A percentile compares a stretch with the other conserved stretches of the same genome.
phyloP scores from a whole-genome alignment of 35 echinoderm and acorn worm genomes.

The Ophioderma brevispina region DNA sequence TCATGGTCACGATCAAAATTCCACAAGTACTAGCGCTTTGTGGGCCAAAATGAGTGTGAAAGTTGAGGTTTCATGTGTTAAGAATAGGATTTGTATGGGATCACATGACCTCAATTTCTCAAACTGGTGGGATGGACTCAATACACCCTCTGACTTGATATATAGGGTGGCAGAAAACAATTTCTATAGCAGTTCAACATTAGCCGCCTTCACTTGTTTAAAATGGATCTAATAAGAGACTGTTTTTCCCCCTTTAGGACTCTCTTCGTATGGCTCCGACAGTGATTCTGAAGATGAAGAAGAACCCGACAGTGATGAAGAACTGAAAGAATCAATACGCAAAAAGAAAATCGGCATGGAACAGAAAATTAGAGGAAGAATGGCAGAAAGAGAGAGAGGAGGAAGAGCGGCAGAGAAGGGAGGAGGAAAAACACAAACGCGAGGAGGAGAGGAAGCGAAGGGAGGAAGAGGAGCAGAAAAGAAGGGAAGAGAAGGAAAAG shows the following conservation, averaged over 20 bases:
- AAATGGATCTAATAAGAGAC: too few relatives aligned
- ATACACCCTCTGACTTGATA: too few relatives aligned
- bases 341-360: constrained; percentile 17
- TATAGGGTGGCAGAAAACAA: too few relatives aligned
- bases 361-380: neutral
- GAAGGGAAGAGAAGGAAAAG: neutral
- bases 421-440: neutral
- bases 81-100: too few relatives aligned
- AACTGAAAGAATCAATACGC: constrained; percentile 17
- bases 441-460: neutral
- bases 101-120: too few relatives aligned
- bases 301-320: constrained; percentile 36
- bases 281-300: constrained; percentile 42
- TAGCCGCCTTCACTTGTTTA: too few relatives aligned
- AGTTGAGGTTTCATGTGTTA: too few relatives aligned
- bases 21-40: too few relatives aligned
- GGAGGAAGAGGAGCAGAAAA: constrained; percentile 3
- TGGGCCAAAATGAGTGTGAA: too few relatives aligned
- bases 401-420: neutral
- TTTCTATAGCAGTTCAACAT: too few relatives aligned
- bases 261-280: constrained; percentile 50
- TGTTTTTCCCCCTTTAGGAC: neutral
- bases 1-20: too few relatives aligned
- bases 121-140: too few relatives aligned
- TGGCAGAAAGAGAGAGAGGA: neutral